Base-by-base conservation (phyloP, 2,113 vertebrate species). In the Sinocyclocheilus grahami region DNA sequence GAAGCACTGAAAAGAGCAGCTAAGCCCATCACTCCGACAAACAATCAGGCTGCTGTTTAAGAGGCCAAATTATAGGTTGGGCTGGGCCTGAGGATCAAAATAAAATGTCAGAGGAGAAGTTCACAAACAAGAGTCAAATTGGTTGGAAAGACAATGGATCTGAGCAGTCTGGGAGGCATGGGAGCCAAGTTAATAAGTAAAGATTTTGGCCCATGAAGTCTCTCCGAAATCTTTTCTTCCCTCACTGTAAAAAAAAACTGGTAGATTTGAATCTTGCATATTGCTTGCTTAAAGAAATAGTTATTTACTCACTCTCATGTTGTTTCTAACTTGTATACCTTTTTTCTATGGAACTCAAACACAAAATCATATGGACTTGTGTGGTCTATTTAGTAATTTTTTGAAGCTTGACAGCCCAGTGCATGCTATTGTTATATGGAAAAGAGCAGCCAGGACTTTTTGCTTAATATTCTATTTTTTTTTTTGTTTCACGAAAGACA, bases 41-140 rank as follows among this genome's bases (percentile, higher is more conserved):
- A 94, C 93, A 94, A 95, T 95, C 95, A 94, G 91, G 91, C 90
- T 90, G 89, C 92, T 93, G 92, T 95, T 93, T 91, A 93, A 93
- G 88, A 87, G 89, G 88, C 88, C 87, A 92, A 92, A 90, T 93
- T 94, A 93, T 92, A 90, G 92, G 90, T 93, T 90, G 87, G 83
- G 86, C 90, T 90, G 90, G 90, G 85, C 88, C 89, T 88, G 86
- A 89, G 92, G 91, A 93, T 90, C 87, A 89, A 92, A 93, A 93
- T 92, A 93, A 88, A 95, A 95, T 94, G 94, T 94, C 94, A 95
- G 80, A 81, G 87, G 91, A 91, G 92, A 88, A 88, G 91, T 92
- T 92, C 87, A 89, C 65, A 90, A 93, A 90, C 87, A 89, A 88
- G 90, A 93, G 89, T 90, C 80, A 86, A 81, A 86, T 88, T 84